A percentile compares a stretch with the other conserved stretches of the same genome.
These are phyloP conservation scores for Scelioninae gen. 2 DNA, from an alignment of 2,888 invertebrate species.

Conservation along the genomic window DNA sequence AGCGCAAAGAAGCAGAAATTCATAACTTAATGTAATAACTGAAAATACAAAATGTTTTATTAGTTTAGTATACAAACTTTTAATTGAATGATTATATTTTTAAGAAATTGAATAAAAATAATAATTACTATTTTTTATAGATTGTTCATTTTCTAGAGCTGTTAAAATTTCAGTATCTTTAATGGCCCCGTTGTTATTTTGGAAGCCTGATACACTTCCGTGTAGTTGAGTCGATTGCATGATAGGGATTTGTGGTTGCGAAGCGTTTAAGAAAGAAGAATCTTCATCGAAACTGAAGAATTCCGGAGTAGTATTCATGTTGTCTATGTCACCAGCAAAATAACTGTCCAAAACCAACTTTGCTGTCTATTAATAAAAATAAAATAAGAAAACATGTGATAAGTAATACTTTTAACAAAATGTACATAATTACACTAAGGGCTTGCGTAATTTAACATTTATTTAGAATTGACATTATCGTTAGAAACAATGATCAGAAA, in stretches of 20 bases:
- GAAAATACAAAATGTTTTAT: conserved; percentile 10
- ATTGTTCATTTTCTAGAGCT: conserved; percentile 63
- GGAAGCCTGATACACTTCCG: conserved; percentile 67
- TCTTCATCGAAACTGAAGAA: conserved; percentile 73
- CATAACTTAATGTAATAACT: conserved; percentile 73
- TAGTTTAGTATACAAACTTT: too few species aligned
- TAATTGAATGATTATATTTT: too few species aligned
- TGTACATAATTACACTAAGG: too few species aligned
- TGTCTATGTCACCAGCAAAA: conserved; percentile 77
- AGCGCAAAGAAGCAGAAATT: conserved; percentile 77
- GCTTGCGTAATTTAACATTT: too few species aligned
- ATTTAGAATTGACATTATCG: too few species aligned
- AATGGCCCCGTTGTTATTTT: conserved; percentile 61
- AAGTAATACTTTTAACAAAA: too few species aligned
- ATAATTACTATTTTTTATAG: conserved; percentile 58
- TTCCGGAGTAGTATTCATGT: conserved; percentile 68
- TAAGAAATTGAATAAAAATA: background rate
- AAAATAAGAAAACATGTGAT: too few species aligned
- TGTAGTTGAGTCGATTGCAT: conserved; percentile 62
- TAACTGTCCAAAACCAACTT: conserved; percentile 92
- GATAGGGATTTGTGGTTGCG: conserved; percentile 63
- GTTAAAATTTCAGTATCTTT: conserved; percentile 69
- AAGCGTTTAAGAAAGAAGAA: conserved; percentile 59
- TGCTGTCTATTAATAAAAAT: conserved; percentile 87
- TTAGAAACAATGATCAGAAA: too few species aligned